Percentiles rank a stretch among this genome's conserved stretches.
These are phyloP conservation scores for Scyliorhinus canicula DNA, from an alignment of 2,797 vertebrate genomes.

Conservation along the genomic window DNA sequence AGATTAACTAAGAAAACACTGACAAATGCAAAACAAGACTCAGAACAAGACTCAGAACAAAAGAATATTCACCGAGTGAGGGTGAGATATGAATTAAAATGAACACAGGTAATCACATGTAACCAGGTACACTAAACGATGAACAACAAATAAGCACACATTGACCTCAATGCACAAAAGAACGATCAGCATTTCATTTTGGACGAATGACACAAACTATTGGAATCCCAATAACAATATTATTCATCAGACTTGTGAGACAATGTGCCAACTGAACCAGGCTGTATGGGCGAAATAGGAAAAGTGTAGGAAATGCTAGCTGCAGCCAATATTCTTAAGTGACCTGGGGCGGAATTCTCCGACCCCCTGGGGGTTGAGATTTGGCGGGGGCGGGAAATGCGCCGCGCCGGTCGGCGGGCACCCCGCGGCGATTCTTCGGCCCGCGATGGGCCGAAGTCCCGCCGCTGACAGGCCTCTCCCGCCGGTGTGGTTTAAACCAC, in stretches of 20 bases:
- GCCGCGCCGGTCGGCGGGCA: too few species aligned
- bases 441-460: too few species aligned
- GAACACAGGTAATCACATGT: neutral
- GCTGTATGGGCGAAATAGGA: neutral
- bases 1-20: neutral
- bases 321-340: too few species aligned
- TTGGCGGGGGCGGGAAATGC: too few species aligned
- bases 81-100: neutral
- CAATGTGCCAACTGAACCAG: neutral
- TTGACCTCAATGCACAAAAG: neutral
- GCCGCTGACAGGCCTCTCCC: too few species aligned
- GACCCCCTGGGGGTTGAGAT: too few species aligned
- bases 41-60: too few species aligned
- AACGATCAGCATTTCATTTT: neutral
- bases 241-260: neutral
- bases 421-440: too few species aligned
- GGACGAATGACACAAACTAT: neutral
- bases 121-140: neutral
- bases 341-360: too few species aligned
- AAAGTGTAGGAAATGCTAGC: neutral
- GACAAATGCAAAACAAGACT: neutral
- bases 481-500: too few species aligned
- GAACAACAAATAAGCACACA: neutral
- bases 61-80: neutral
- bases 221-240: neutral